Evolutionary conservation across 2,888 invertebrate species (phyloP).

Genomic region (Rosalia funebris): DNA sequence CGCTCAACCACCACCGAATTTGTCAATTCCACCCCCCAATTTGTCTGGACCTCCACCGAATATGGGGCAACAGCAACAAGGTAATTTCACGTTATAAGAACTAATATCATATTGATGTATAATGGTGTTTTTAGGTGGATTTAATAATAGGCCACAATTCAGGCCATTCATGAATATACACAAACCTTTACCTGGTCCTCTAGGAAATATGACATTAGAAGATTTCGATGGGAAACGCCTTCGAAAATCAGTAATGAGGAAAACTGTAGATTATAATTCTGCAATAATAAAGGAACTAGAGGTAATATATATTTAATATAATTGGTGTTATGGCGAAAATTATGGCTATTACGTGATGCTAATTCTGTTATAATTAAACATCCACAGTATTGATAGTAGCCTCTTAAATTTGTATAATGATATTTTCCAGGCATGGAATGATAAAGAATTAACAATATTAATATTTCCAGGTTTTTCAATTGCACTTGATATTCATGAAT

Average conservation of each 20-base stretch:
- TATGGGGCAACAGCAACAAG: conserved; percentile 49
- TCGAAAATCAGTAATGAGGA: conserved; percentile 95
- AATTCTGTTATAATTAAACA: too few species aligned
- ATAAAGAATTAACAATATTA: too few species aligned
- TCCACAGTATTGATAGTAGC: too few species aligned
- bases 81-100: conserved; percentile 33
- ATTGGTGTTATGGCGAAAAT: too few species aligned
- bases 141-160: conserved; percentile 57
- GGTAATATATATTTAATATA: conserved; percentile 71
- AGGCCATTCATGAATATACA: conserved; percentile 61
- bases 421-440: too few species aligned
- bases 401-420: too few species aligned
- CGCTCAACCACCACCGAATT: conserved; percentile 63
- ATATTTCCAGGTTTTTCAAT: too few species aligned
- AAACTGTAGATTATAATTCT: conserved; percentile 98
- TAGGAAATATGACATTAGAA: conserved; percentile 76
- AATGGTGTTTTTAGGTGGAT: conserved; percentile 41
- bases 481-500: too few species aligned
- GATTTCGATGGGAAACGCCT: conserved; percentile 97
- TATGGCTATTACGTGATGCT: too few species aligned
- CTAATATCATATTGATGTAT: background rate
- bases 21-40: conserved; percentile 64
- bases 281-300: conserved; percentile 92
- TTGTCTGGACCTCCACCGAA: conserved; percentile 62
- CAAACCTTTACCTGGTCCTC: conserved; percentile 64